Evolutionary conservation across 2,797 vertebrate species (phyloP).

Genomic region (Harpagifer antarcticus): DNA sequence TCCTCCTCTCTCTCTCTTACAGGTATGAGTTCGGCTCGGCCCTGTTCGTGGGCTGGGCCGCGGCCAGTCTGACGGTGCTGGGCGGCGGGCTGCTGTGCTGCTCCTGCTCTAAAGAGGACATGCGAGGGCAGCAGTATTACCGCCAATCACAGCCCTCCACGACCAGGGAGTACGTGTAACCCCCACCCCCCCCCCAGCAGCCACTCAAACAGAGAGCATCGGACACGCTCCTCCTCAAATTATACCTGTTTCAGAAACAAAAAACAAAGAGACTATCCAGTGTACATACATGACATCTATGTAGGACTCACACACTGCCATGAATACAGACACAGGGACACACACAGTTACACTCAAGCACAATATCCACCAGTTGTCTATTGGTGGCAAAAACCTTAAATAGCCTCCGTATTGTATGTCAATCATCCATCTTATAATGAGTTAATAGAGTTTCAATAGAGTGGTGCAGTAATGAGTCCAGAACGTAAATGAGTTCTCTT

Average conservation of each 20-base stretch:
- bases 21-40: slow-evolving; percentile 97
- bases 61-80: slow-evolving; percentile 90
- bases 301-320: slow-evolving; percentile 8
- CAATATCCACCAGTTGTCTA: neutral
- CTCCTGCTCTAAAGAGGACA: slow-evolving; percentile 91
- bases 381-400: slow-evolving; percentile 18
- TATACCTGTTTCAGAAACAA: slow-evolving; percentile 40
- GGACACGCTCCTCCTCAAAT: slow-evolving; percentile 66
- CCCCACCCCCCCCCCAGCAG: slow-evolving; percentile 65
- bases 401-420: slow-evolving; percentile 12
- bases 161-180: slow-evolving; percentile 96
- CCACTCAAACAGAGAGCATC: slow-evolving; percentile 79
- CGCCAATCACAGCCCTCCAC: slow-evolving; percentile 92
- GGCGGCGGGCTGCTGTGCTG: slow-evolving; percentile 96
- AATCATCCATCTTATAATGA: slow-evolving; percentile 16
- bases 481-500: no score
- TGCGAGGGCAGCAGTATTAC: slow-evolving; percentile 91
- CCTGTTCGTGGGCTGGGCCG: slow-evolving; percentile 95
- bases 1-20: slow-evolving; percentile 31
- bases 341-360: neutral
- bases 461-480: no score
- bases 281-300: slow-evolving; percentile 20
- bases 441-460: slow-evolving; percentile 11
- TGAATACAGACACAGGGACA: slow-evolving; percentile 6
- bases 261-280: slow-evolving; percentile 46